Conservation (phyloP, 2,113 vertebrate species). For the Etheostoma cragini region DNA sequence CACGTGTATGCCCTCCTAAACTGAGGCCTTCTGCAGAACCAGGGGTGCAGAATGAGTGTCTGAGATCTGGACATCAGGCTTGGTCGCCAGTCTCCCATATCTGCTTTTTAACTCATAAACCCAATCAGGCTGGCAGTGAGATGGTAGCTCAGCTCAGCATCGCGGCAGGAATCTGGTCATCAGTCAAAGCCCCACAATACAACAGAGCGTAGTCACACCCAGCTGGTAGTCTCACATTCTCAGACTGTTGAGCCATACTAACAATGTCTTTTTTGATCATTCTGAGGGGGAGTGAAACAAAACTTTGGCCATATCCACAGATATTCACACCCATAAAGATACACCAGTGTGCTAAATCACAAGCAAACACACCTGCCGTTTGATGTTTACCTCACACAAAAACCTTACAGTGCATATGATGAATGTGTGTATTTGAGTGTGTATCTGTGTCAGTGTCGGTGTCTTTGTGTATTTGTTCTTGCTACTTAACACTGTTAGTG, state of each 20-base stretch:
- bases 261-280: slow-evolving; percentile 29
- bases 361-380: not conserved
- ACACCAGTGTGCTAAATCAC: not conserved
- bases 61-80: slow-evolving; percentile 69
- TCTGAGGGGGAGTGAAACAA: not conserved
- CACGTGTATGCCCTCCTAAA: slow-evolving; percentile 16
- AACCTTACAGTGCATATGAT: not conserved
- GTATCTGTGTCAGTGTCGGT: not conserved
- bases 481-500: slow-evolving; percentile 50
- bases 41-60: slow-evolving; percentile 51
- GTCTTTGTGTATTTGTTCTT: slow-evolving; percentile 31
- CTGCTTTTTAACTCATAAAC: slow-evolving; percentile 63
- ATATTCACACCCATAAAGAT: slow-evolving; percentile 23
- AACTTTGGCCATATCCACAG: not conserved
- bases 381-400: not conserved
- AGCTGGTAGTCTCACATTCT: slow-evolving; percentile 29
- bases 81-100: slow-evolving; percentile 64
- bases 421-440: not conserved
- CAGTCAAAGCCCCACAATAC: slow-evolving; percentile 52
- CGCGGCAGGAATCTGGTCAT: slow-evolving; percentile 47
- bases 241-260: slow-evolving; percentile 20
- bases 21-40: slow-evolving; percentile 47
- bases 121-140: slow-evolving; percentile 62
- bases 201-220: slow-evolving; percentile 44
- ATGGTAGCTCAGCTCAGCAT: slow-evolving; percentile 53